Evolutionary conservation across 37 sponge, comb jelly and placozoan species (phyloP), one percentile per base, ranked within the genome.

Genomic region (Ephydatia muelleri): DNA sequence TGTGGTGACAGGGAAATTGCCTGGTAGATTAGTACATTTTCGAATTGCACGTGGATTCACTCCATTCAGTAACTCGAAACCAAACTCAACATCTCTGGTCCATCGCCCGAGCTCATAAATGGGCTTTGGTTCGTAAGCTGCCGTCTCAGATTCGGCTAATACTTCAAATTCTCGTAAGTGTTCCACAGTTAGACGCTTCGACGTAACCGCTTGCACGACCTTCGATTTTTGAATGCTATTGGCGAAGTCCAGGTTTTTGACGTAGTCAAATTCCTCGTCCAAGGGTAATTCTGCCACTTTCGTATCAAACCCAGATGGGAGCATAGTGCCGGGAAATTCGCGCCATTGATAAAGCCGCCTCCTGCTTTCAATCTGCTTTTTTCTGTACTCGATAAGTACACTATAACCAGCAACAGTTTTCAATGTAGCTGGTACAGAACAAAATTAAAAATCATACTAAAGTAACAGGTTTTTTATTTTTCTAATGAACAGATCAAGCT

Each of bases 1-100:
- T 13, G 88, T 23, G 13, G 87, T 91, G 28, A 91, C 92, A 2
- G 75, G 92, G 71, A 91, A 91, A 49, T 91, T 83, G 23, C 43
- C 76, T 0, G 88, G 92, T 13, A 87, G 49, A 6, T 8, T 8
- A 1, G 70, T 32, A 28, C 83, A 84, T 19, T 38, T 75, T 3
- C 75, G 33, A 77, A 91, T 81, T 25, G 83, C 47, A 25, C 32
- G 49, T 31, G 88, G 88, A 71, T 87, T 86, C 14, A 80, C 77
- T 67, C 88, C 92, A 73, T 91, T 81, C 33, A 91, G 76, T 16
- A 91, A 77, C 76, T 87, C 77, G 3, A 87, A 81, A 36, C 92
- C 92, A 67, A 91, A 87, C 64, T 91, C 92, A 0, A 27, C 64
- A 78, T 91, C 92, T 13, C 70, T 32, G 22, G 48, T 82, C 92